phyloP scores from a whole-genome alignment of 2,797 vertebrate species.

The Bufotes viridis region DNA sequence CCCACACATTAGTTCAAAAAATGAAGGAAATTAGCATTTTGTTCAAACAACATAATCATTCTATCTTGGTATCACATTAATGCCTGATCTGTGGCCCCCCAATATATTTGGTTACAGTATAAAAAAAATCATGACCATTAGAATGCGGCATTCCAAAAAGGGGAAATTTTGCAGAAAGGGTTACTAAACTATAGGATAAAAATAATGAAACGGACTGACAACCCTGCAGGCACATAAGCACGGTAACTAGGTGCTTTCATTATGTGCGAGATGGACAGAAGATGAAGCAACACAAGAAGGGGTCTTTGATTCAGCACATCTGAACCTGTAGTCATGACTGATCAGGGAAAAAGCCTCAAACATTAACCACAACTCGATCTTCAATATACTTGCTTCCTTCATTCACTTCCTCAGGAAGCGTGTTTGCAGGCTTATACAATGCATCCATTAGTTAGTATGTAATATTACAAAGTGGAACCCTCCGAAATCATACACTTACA shows the following conservation, averaged over 20 bases:
- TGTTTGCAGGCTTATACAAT: neutral
- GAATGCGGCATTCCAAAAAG: too few relatives aligned
- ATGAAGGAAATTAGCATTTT: too few relatives aligned
- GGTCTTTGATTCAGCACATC: neutral
- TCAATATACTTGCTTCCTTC: neutral
- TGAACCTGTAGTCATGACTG: neutral
- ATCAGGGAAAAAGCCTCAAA: neutral
- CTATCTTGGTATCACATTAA: too few relatives aligned
- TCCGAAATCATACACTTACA: neutral
- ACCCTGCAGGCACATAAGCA: neutral
- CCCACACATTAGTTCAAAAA: too few relatives aligned
- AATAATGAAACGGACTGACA: neutral
- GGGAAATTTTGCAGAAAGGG: too few relatives aligned
- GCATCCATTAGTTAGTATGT: neutral
- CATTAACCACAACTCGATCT: neutral
- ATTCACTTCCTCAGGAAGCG: conserved; percentile 4
- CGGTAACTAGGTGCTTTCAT: neutral
- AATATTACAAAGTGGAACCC: too few relatives aligned
- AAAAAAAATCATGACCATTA: too few relatives aligned
- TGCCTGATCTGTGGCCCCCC: too few relatives aligned
- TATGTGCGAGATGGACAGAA: neutral
- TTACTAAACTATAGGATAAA: neutral
- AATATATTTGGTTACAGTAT: too few relatives aligned
- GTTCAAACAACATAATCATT: too few relatives aligned
- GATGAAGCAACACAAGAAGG: neutral